Base-by-base conservation (phyloP, 2,113 vertebrate species). In the Phoenicopterus ruber region DNA sequence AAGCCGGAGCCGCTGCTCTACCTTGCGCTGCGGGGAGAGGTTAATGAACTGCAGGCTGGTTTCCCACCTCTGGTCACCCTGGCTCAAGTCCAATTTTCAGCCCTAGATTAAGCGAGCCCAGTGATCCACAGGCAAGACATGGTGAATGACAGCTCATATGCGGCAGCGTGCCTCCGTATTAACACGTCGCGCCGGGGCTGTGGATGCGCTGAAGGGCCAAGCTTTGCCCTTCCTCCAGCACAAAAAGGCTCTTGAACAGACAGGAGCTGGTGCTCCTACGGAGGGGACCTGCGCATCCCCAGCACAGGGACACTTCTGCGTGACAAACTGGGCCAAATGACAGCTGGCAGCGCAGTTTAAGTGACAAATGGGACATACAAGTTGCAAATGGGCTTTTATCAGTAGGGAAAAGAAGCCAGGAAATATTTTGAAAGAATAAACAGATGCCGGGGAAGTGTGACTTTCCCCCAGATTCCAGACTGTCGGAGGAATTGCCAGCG, bases 21-120 rank as follows among this genome's bases (percentile, higher is more conserved):
- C 71, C 46, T 17, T 6, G 71, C 20, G 72, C 1, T 0, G 7
- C 1, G 58, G 78, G 67, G 54, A 55, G 87, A 95, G 95, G 94
- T 95, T 96, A 96, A 97, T 74, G 94, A 97, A 21, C 58, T 46
- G 55, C 42, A 21, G 86, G 11, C 74, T 85, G 90, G 54, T 91
- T 97, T 96, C 91, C 89, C 97, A 96, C 94, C 94, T 96, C 89
- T 1, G 1, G 32, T 31, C 91, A 94, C 94, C 94, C 86, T 55
- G 87, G 84, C 94, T 93, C 84, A 32, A 77, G 89, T 77, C 94
- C 95, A 93, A 93, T 97, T 97, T 95, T 82, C 97, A 97, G 89
- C 71, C 95, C 66, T 18, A 93, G 85, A 96, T 97, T 42, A 54
- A 85, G 78, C 9, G 87, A 96, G 70, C 78, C 70, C 62, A 8